Evolutionary conservation across 2,113 vertebrate species (phyloP).

Genomic region (Ophiodon elongatus): DNA sequence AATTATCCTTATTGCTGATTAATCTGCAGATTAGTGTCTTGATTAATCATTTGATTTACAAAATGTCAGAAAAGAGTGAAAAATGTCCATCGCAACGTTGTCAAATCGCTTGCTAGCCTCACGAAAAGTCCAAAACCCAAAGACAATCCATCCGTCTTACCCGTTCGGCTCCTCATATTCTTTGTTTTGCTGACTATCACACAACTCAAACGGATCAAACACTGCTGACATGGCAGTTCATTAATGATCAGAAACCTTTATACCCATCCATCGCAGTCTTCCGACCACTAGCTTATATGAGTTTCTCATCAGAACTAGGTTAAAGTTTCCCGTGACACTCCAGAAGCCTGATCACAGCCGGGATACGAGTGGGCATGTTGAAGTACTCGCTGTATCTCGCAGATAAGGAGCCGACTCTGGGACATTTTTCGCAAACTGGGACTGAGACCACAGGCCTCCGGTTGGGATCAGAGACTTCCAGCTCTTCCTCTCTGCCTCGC

Average conservation of each 20-base stretch:
- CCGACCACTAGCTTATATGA: no score
- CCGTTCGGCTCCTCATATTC: not conserved
- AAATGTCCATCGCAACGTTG: not conserved
- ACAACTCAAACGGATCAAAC: not conserved
- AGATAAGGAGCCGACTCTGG: not conserved
- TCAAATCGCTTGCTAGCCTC: not conserved
- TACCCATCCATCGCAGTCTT: not conserved
- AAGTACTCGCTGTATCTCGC: not conserved
- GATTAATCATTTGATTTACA: not conserved
- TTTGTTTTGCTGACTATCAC: not conserved
- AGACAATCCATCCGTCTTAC: not conserved
- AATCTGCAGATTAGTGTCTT: not conserved
- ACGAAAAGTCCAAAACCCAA: not conserved
- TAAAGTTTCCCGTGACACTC: not conserved
- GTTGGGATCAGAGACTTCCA: constrained; percentile 14
- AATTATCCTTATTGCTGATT: not conserved
- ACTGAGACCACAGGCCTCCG: not conserved
- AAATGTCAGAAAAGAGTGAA: no score
- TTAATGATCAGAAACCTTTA: not conserved
- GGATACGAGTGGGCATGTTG: not conserved
- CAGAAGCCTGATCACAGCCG: not conserved
- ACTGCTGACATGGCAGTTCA: not conserved
- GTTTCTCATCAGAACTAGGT: not conserved
- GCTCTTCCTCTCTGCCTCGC: not conserved
- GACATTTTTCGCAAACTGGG: not conserved